phyloP scores from a whole-genome alignment of 2,888 invertebrate genomes.

The Calephelis perditalis region DNA sequence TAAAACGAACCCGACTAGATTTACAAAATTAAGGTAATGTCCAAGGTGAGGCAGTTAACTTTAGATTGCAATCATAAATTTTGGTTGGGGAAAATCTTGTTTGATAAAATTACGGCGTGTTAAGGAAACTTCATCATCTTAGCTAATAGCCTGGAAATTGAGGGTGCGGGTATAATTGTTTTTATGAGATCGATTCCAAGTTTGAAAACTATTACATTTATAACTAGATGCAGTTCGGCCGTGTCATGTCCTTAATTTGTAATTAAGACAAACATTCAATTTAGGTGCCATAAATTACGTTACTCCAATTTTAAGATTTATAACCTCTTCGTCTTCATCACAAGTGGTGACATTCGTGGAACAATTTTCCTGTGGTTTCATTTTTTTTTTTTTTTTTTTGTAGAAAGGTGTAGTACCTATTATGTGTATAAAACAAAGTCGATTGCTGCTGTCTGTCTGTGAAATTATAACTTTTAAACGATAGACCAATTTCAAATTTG shows the following conservation, averaged over 20 bases:
- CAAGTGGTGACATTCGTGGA: too few relatives aligned
- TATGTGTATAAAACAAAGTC: too few relatives aligned
- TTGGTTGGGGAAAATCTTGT: constrained; percentile 20
- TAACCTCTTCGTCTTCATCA: too few relatives aligned
- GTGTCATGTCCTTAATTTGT: neutral
- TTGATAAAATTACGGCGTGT: constrained; percentile 18
- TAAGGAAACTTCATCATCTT: constrained; percentile 38
- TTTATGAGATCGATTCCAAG: constrained; percentile 16
- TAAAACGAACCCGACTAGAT: constrained; percentile 1
- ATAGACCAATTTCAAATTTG: too few relatives aligned
- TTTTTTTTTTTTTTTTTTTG: too few relatives aligned
- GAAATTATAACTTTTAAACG: too few relatives aligned
- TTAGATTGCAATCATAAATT: constrained; percentile 18
- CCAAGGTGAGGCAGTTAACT: constrained; percentile 13
- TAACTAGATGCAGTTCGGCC: neutral
- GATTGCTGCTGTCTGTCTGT: too few relatives aligned
- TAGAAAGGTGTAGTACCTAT: too few relatives aligned
- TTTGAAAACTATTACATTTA: constrained; percentile 14
- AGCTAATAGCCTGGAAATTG: constrained; percentile 45
- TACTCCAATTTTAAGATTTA: too few relatives aligned
- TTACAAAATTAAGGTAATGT: constrained; percentile 16
- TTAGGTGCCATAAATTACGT: neutral
- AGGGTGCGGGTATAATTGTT: constrained; percentile 25
- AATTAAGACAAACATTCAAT: neutral
- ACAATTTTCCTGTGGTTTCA: too few relatives aligned